Evolutionary conservation across 2,888 invertebrate species (phyloP).

Genomic region (Lepidochrysops patricia): DNA sequence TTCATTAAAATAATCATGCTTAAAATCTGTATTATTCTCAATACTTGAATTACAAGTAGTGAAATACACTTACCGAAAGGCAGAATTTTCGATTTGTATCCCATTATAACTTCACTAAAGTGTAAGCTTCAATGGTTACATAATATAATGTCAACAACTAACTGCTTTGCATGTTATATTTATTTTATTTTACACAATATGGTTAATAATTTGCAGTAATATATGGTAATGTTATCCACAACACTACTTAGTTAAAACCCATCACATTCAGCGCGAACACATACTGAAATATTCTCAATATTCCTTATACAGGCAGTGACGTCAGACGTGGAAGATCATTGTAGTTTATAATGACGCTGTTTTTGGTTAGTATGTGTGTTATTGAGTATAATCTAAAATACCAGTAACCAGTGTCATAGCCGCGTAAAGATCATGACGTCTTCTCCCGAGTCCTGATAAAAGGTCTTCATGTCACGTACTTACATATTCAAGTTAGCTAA

Average conservation of each 20-base stretch:
- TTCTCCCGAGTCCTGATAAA: too few species aligned
- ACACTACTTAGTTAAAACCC: background rate
- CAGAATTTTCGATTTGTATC: background rate
- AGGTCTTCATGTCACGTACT: too few species aligned
- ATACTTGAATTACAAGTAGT: too few species aligned
- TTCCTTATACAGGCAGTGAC: background rate
- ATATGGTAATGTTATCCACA: background rate
- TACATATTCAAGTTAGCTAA: too few species aligned
- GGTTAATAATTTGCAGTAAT: background rate
- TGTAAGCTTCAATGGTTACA: background rate
- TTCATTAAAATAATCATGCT: too few species aligned
- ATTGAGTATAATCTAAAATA: too few species aligned
- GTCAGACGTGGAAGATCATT: too few species aligned
- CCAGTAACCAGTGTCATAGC: too few species aligned
- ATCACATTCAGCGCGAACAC: background rate
- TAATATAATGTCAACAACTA: background rate
- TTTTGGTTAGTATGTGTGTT: too few species aligned
- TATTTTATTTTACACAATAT: background rate
- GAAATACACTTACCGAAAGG: background rate
- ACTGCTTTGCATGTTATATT: background rate
- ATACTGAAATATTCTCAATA: background rate
- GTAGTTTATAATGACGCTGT: too few species aligned
- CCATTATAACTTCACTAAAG: background rate
- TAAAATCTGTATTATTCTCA: too few species aligned
- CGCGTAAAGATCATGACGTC: too few species aligned